Percentiles rank a stretch among this genome's conserved stretches.
Evolutionary conservation across 2,888 invertebrate species (phyloP).

Genomic region (Vesta saturnalis): DNA sequence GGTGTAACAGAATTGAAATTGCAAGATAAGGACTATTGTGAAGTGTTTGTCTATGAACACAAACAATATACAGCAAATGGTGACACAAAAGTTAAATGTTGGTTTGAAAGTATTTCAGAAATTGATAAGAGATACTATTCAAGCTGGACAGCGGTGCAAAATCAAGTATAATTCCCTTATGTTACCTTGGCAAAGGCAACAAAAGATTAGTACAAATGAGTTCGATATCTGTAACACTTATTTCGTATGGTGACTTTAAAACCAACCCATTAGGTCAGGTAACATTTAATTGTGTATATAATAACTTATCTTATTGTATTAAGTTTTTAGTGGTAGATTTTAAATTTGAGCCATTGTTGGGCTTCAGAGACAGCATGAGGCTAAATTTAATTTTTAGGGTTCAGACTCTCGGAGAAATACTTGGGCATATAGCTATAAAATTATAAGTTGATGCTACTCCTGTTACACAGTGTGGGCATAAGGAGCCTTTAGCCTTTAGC

Average conservation of each 20-base stretch:
- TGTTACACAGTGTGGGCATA: not conserved
- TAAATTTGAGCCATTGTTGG: not conserved
- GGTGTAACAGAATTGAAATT: no score
- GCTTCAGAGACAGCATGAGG: not conserved
- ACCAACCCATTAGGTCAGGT: no score
- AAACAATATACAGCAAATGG: no score
- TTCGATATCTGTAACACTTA: not conserved
- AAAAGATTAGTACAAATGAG: not conserved
- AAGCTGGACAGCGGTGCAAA: not conserved
- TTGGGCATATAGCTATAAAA: no score
- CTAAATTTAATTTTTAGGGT: not conserved
- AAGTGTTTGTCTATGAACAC: no score
- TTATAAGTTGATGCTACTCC: not conserved
- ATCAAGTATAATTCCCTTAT: not conserved
- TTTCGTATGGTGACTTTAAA: not conserved
- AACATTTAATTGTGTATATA: no score
- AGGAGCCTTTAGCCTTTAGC: not conserved
- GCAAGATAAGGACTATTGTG: no score
- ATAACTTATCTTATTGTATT: no score
- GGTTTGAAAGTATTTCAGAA: no score
- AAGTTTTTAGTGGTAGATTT: no score
- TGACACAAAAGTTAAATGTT: no score
- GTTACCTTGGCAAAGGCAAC: not conserved
- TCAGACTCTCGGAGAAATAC: not conserved
- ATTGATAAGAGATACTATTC: no score